Evolutionary conservation across 1,140 invertebrate genomes (phyloP).

Genomic region (Drosophila orosa): DNA sequence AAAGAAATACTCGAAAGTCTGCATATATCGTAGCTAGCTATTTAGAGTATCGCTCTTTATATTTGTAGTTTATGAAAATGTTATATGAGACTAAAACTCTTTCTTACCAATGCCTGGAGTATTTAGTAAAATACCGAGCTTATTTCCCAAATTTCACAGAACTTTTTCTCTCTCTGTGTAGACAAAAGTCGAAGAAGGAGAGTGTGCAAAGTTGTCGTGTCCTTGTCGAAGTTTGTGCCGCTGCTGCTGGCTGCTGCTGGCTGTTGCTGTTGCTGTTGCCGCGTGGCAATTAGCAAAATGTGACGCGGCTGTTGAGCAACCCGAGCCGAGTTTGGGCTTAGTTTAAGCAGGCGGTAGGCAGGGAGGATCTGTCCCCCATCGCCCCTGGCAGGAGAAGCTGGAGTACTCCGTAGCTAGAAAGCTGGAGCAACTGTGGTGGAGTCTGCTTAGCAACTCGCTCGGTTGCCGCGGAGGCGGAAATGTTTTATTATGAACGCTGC

Average conservation of each 20-base stretch:
- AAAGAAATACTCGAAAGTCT: no score
- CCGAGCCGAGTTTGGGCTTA: slow-evolving; percentile 53
- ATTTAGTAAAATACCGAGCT: not conserved
- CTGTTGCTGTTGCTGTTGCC: slow-evolving; percentile 14
- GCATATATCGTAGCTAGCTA: no score
- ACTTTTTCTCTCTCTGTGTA: slow-evolving; percentile 5
- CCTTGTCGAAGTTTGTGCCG: slow-evolving; percentile 55
- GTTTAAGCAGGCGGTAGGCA: slow-evolving; percentile 25
- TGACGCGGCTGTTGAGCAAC: slow-evolving; percentile 61
- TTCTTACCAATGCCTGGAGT: not conserved
- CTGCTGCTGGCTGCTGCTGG: no score
- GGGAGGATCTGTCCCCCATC: not conserved
- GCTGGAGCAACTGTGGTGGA: slow-evolving; percentile 20
- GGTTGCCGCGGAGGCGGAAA: slow-evolving; percentile 38
- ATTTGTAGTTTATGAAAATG: not conserved
- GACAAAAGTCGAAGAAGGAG: slow-evolving; percentile 19
- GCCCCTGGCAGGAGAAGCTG: not conserved
- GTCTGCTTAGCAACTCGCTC: slow-evolving; percentile 33
- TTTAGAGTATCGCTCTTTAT: not conserved
- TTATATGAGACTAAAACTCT: not conserved
- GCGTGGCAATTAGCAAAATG: slow-evolving; percentile 59
- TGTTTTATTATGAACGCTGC: slow-evolving; percentile 38
- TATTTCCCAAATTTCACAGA: not conserved
- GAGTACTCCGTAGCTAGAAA: not conserved
- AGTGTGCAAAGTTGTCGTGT: slow-evolving; percentile 53